Percentiles rank a stretch among this genome's conserved stretches.
phyloP scores from a whole-genome alignment of 2,797 vertebrate species.

The Monodelphis domestica region DNA sequence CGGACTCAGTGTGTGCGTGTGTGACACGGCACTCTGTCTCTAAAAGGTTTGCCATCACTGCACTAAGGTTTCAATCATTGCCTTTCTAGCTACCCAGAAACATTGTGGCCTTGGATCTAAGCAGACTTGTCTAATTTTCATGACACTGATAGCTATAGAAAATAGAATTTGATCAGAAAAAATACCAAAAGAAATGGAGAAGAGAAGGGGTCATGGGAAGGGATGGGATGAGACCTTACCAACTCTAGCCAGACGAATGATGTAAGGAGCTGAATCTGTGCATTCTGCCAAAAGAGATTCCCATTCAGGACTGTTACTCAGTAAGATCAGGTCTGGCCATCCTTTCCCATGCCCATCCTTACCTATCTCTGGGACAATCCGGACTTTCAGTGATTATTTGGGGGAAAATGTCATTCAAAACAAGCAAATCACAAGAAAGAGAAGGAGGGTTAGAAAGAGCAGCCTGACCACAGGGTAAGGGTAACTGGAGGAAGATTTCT shows the following conservation, averaged over 20 bases:
- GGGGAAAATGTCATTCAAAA: constrained; percentile 12
- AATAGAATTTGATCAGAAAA: constrained; percentile 49
- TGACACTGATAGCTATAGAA: constrained; percentile 34
- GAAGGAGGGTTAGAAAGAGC: background rate
- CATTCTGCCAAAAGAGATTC: constrained; percentile 81
- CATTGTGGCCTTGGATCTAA: constrained; percentile 6
- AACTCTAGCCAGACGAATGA: constrained; percentile 89
- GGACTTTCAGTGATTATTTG: constrained; percentile 27
- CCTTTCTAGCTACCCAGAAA: constrained; percentile 35
- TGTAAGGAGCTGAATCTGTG: constrained; percentile 89
- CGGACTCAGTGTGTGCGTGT: no score
- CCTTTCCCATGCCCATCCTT: background rate
- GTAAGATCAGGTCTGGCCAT: background rate
- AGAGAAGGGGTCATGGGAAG: background rate
- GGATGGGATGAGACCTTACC: constrained; percentile 77
- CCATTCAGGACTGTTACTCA: background rate
- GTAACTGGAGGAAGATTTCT: background rate
- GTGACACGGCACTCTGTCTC: no score
- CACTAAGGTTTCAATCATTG: constrained; percentile 6
- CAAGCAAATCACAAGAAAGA: constrained; percentile 13
- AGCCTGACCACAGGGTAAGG: background rate
- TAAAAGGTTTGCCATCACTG: no score
- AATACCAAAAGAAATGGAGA: constrained; percentile 6
- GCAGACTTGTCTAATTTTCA: constrained; percentile 24
- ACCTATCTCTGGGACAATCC: background rate